Percentiles rank a stretch among this genome's conserved stretches.
These are phyloP conservation scores for Pseudotriccus pelzelni DNA, from an alignment of 2,797 vertebrate genomes.

Conservation along the genomic window DNA sequence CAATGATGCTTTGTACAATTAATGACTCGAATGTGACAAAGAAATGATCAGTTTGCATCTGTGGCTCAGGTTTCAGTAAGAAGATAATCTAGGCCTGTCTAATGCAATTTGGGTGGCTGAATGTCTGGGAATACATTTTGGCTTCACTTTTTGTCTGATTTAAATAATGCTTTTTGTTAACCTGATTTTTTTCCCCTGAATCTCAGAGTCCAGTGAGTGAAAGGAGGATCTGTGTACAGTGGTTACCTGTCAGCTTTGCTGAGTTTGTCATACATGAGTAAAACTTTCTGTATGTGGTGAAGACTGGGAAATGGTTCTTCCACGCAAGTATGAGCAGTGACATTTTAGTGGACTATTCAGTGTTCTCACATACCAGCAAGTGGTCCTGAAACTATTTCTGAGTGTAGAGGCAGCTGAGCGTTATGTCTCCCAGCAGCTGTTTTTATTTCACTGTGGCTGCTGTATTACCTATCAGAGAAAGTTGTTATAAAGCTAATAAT, in stretches of 20 bases:
- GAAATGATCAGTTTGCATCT: neutral
- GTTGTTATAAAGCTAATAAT: constrained; percentile 4
- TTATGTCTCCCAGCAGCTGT: neutral
- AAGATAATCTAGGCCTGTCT: neutral
- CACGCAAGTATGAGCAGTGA: neutral
- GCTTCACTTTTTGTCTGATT: neutral
- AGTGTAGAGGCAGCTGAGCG: neutral
- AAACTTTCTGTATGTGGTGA: neutral
- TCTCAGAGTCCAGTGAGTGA: neutral
- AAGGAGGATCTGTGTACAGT: neutral
- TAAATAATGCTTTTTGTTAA: neutral
- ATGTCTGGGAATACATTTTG: neutral
- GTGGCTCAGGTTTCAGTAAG: neutral
- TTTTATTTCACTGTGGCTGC: neutral
- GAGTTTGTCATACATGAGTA: neutral
- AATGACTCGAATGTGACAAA: neutral
- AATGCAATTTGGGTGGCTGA: neutral
- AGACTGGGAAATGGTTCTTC: neutral
- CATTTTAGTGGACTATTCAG: neutral
- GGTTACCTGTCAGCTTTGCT: neutral
- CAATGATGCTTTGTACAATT: neutral
- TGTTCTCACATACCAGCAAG: neutral
- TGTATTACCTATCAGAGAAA: neutral
- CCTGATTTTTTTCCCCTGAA: neutral
- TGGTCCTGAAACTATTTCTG: neutral